Conservation (phyloP, 2,888 invertebrate genomes). For the Andrena camellia region DNA sequence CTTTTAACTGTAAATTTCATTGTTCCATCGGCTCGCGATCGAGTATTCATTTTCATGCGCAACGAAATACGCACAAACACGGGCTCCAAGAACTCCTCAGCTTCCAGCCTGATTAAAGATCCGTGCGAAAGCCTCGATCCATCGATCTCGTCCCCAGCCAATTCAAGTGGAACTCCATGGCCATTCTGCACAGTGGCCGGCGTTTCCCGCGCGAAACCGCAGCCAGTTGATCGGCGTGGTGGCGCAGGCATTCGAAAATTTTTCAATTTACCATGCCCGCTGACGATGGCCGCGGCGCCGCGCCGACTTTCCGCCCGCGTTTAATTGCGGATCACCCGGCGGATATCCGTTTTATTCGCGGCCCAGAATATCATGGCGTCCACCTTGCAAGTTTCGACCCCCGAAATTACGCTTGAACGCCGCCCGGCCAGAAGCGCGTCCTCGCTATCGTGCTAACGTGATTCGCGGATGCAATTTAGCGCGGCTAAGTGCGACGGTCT, state of each 20-base stretch:
- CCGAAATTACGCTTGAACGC: conserved; percentile 46
- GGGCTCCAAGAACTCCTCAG: conserved; percentile 2
- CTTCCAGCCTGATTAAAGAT: conserved; percentile 25
- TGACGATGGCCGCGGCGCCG: conserved; percentile 14
- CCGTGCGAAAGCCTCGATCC: conserved; percentile 16
- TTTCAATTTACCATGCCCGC: conserved; percentile 58
- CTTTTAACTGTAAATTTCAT: conserved; percentile 51
- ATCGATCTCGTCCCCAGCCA: conserved; percentile 39
- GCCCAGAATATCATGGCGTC: conserved; percentile 37
- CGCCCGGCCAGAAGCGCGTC: conserved; percentile 55
- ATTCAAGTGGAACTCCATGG: conserved; percentile 38
- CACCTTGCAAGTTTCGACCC: conserved; percentile 51
- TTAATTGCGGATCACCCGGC: conserved; percentile 63
- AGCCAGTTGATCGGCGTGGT: conserved; percentile 58
- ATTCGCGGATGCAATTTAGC: conserved; percentile 80
- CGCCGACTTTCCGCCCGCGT: conserved; percentile 54
- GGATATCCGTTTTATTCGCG: conserved; percentile 37
- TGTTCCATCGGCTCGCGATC: conserved; percentile 33
- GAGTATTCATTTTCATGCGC: conserved; percentile 1
- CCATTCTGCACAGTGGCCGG: conserved; percentile 32
- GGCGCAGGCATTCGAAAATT: conserved; percentile 52
- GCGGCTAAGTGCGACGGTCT: conserved; percentile 74
- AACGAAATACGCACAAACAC: neutral
- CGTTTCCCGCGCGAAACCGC: conserved; percentile 50
- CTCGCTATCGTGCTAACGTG: conserved; percentile 73